A percentile compares a stretch with the other conserved stretches of the same genome.
Evolutionary conservation across 2,113 vertebrate species (phyloP).

Genomic region (Saguinus imperator): DNA sequence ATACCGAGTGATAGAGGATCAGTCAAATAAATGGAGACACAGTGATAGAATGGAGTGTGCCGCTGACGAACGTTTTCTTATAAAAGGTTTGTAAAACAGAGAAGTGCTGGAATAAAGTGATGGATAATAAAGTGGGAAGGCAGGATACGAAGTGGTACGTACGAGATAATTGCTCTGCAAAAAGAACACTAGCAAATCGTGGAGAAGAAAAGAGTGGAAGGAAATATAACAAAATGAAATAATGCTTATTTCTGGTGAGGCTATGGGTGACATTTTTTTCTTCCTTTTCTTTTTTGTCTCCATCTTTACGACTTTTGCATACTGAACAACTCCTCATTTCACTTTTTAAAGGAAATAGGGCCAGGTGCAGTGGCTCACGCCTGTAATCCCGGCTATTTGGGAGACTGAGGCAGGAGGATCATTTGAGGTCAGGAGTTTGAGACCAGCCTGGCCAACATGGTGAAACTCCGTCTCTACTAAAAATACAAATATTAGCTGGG

Average conservation of each 20-base stretch:
- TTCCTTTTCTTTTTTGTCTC: background rate
- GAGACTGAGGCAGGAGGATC: no score
- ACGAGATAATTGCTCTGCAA: background rate
- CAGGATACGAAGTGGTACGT: background rate
- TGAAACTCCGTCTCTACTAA: no score
- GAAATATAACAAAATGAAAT: background rate
- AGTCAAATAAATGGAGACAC: background rate
- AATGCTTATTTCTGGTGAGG: background rate
- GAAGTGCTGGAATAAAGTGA: background rate
- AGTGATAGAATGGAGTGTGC: background rate
- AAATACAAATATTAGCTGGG: no score
- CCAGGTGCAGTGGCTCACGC: no score
- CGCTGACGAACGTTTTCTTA: slow-evolving; percentile 5
- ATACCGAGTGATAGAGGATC: background rate
- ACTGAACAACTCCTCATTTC: background rate
- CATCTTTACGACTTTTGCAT: background rate
- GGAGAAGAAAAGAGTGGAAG: background rate
- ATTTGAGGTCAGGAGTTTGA: no score
- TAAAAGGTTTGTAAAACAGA: background rate
- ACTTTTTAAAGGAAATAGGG: background rate
- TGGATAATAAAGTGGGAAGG: background rate
- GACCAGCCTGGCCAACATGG: no score
- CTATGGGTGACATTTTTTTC: background rate
- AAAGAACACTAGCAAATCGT: background rate
- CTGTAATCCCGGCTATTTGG: no score